Conservation (phyloP, 2,113 vertebrate genomes). For the Ibidorhyncha struthersii region DNA sequence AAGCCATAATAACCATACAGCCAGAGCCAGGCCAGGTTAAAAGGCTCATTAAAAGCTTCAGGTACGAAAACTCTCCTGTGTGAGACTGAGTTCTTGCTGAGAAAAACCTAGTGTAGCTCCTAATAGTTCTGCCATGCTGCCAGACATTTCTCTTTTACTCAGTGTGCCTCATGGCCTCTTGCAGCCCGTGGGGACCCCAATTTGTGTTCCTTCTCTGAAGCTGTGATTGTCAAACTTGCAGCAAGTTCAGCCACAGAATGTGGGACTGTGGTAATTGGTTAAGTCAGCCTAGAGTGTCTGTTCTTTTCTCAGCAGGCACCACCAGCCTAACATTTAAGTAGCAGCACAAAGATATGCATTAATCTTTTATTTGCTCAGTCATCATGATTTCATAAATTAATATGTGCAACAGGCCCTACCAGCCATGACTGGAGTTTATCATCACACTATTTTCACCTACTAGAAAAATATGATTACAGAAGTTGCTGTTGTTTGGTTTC, state of each 20-base stretch:
- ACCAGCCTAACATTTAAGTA: background rate
- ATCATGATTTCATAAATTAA: background rate
- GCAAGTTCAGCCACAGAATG: background rate
- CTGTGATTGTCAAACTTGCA: background rate
- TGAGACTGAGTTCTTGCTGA: background rate
- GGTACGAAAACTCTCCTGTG: background rate
- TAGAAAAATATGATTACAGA: background rate
- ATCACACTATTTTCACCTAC: background rate
- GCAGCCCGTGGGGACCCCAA: background rate
- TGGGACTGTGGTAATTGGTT: background rate
- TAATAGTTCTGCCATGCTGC: background rate
- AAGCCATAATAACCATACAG: background rate
- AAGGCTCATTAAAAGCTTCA: constrained; percentile 27
- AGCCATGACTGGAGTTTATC: background rate
- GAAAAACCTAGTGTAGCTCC: background rate
- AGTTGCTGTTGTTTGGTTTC: background rate
- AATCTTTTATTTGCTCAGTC: background rate
- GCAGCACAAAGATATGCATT: background rate
- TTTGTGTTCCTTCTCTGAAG: constrained; percentile 2
- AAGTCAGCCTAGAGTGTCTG: background rate
- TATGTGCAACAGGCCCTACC: background rate
- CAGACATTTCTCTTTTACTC: background rate
- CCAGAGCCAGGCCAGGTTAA: background rate
- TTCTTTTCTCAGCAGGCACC: background rate
- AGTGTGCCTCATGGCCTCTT: background rate